Percentiles rank a stretch among this genome's conserved stretches.
Conservation (phyloP, 92 coral and sea anemone species). For the Muricea muricata region DNA sequence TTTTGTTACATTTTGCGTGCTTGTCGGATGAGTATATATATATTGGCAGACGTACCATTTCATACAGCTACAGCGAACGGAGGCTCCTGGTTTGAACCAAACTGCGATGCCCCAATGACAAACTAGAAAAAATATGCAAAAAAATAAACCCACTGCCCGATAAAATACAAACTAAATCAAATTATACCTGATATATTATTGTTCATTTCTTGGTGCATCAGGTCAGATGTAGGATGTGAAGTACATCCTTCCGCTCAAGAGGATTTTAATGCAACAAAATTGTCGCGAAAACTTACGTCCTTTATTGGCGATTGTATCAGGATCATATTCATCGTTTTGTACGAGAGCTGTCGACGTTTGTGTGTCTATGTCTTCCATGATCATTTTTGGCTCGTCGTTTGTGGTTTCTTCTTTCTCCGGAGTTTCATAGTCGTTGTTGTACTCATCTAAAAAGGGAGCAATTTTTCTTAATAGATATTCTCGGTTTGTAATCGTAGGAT, state of each 20-base stretch:
- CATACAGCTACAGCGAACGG: slow-evolving; percentile 13
- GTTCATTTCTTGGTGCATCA: neutral
- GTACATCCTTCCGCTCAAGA: too few species aligned
- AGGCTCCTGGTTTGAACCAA: slow-evolving; percentile 2
- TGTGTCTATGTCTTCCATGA: neutral
- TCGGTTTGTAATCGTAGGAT: neutral
- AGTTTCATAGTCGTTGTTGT: neutral
- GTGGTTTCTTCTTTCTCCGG: neutral
- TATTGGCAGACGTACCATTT: neutral
- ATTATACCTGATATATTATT: too few species aligned
- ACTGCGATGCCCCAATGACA: slow-evolving; percentile 21
- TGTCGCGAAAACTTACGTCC: slow-evolving; percentile 13
- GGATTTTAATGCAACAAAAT: too few species aligned
- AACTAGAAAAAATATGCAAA: neutral
- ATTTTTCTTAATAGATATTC: neutral
- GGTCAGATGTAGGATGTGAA: neutral
- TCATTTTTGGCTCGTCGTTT: neutral
- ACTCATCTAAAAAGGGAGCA: neutral
- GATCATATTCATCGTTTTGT: neutral
- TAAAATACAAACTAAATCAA: neutral
- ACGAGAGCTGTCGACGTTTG: slow-evolving; percentile 4
- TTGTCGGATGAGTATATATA: neutral
- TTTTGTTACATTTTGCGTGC: neutral
- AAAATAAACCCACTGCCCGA: neutral
- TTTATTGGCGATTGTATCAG: neutral